Conservation (phyloP, 2,797 vertebrate genomes). For the Sardinella longiceps region DNA sequence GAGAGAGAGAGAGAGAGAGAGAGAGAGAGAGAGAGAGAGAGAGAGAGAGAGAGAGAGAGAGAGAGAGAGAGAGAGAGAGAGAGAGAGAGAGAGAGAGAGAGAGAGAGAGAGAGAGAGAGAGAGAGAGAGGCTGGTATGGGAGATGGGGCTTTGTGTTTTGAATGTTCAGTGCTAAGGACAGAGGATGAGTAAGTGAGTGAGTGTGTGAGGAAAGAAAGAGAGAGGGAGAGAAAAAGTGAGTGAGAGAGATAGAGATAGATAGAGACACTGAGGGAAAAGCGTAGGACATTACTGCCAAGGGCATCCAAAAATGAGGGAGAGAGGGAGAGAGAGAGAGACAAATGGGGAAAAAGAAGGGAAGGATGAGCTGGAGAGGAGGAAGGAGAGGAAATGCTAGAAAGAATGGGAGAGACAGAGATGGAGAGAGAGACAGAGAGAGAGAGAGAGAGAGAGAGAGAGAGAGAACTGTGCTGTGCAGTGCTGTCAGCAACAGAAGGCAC, state of each 20-base stretch:
- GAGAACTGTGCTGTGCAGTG: conserved; percentile 50
- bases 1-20: neutral
- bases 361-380: too few relatives aligned
- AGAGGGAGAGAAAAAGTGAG: neutral
- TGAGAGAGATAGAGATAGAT: neutral
- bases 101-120: conserved; percentile 21
- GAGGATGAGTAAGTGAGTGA: neutral
- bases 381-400: neutral
- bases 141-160: too few relatives aligned
- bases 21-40: conserved; percentile 12
- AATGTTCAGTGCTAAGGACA: neutral
- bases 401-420: neutral
- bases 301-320: neutral
- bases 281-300: neutral
- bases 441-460: neutral
- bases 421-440: neutral
- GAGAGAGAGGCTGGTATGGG: too few relatives aligned
- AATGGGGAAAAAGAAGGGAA: neutral
- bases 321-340: neutral
- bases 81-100: neutral
- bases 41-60: neutral
- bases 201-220: neutral
- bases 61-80: neutral
- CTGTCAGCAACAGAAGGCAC: conserved; percentile 61
- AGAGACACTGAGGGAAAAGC: neutral